Percentiles rank a stretch among this genome's conserved stretches.
These are phyloP conservation scores for Andrena minutula DNA, from an alignment of 2,888 invertebrate genomes.

Conservation along the genomic window DNA sequence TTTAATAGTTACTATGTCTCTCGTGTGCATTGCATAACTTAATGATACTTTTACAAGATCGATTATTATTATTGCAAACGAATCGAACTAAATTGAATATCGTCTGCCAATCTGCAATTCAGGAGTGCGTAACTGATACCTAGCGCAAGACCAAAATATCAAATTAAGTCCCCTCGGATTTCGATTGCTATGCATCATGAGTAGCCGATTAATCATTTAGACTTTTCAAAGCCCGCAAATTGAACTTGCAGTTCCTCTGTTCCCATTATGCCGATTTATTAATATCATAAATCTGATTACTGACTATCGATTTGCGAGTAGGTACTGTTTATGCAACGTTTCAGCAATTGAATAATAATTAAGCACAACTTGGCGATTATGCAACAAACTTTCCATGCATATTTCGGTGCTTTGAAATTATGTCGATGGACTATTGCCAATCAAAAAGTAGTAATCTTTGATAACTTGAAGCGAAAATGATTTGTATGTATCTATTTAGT, in stretches of 20 bases:
- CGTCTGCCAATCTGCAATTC: background rate
- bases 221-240: slow-evolving; percentile 9
- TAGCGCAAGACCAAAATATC: slow-evolving; percentile 9
- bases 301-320: no score
- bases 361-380: no score
- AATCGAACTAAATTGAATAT: background rate
- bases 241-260: slow-evolving; percentile 1
- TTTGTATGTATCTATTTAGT: no score
- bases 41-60: background rate
- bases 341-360: no score
- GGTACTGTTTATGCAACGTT: no score
- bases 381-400: no score
- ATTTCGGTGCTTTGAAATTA: no score
- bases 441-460: no score
- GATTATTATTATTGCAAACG: background rate
- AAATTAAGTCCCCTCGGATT: background rate
- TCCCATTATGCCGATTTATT: slow-evolving; percentile 30
- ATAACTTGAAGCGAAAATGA: no score
- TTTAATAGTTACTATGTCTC: no score
- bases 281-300: slow-evolving; percentile 1
- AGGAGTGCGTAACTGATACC: background rate
- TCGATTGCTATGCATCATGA: slow-evolving; percentile 7
- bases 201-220: background rate
- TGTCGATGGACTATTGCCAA: no score
- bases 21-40: no score